Base-by-base conservation (phyloP, 2,113 vertebrate species). In the Prionailurus viverrinus region DNA sequence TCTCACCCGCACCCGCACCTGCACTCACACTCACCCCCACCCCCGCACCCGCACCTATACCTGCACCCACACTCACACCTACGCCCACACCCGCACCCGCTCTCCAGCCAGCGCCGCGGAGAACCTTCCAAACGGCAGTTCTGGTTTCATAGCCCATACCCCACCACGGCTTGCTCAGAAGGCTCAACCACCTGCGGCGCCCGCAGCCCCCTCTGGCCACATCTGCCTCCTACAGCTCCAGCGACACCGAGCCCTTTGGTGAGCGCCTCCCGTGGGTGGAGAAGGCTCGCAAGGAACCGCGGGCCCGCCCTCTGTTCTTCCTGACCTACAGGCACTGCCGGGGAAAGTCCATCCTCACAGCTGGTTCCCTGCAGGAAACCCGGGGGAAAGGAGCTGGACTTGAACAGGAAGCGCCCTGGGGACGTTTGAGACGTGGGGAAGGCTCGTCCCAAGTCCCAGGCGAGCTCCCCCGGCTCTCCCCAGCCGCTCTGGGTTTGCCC, bases 151-250 rank as follows among this genome's bases (percentile, higher is more conserved):
- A 3, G 15, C 21, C 19, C 61, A 45, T 0, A 3, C 31, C 21
- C 19, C 45, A 33, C 33, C 19, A 5, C 36, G 7, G 48, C 31
- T 15, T 27, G 41, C 63, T 66, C 74, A 36, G 63, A 15, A 33
- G 73, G 10, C 73, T 15, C 23, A 1, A 9, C 7, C 0, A 16
- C 31, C 5, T 1, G 41, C 55, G 4, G 0, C 1, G 39, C 66
- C 1, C 27, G 4, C 45, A 3, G n/a, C n/a, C 66, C 55, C 45
- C 23, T 23, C 19, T 4, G 15, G 19, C 29, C 74, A 65, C 78
- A n/a, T 1, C 27, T 7, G n/a, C 86, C 39, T 0, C 5, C 25
- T 4, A 33, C 12, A 4, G 1, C 2, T 7, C 39, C 16, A n/a
- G 33, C 66, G 61, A 21, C 55, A 16, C 55, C 7, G 55, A 7